phyloP scores from a whole-genome alignment of 1,140 invertebrate species.

The Trichoplusia ni region DNA sequence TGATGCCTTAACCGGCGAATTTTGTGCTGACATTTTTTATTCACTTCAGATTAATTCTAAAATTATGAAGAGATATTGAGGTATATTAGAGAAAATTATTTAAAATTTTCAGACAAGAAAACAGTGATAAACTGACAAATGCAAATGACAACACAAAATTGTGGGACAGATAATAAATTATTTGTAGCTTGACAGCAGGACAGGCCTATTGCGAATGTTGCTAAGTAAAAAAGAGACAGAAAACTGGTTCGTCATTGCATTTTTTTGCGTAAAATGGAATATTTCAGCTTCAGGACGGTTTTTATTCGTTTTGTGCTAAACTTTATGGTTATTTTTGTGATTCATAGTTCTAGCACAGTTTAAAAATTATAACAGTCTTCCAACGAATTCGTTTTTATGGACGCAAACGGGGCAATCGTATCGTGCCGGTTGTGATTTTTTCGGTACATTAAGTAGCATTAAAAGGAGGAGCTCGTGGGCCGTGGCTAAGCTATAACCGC shows the following conservation, averaged over 20 bases:
- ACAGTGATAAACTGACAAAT: slow-evolving; percentile 26
- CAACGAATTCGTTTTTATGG: too few species aligned
- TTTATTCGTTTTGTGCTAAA: too few species aligned
- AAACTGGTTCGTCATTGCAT: background rate
- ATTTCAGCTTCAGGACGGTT: too few species aligned
- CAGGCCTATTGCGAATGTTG: background rate
- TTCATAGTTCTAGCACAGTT: too few species aligned
- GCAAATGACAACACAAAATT: slow-evolving; percentile 25
- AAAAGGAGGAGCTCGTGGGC: too few species aligned
- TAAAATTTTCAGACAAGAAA: slow-evolving; percentile 30
- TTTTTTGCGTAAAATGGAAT: background rate
- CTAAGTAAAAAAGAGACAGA: background rate
- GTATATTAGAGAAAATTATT: slow-evolving; percentile 10
- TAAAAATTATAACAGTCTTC: too few species aligned
- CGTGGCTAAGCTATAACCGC: too few species aligned
- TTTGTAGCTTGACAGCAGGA: slow-evolving; percentile 5
- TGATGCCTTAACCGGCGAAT: slow-evolving; percentile 65
- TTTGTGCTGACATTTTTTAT: slow-evolving; percentile 66
- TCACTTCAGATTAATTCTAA: slow-evolving; percentile 9
- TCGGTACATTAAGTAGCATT: too few species aligned
- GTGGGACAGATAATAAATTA: slow-evolving; percentile 14
- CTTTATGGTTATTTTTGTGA: too few species aligned
- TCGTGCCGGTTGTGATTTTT: too few species aligned
- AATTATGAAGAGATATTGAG: background rate
- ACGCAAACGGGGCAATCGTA: too few species aligned